phyloP scores from a whole-genome alignment of 2,888 invertebrate genomes.

The Nemurella pictetii region DNA sequence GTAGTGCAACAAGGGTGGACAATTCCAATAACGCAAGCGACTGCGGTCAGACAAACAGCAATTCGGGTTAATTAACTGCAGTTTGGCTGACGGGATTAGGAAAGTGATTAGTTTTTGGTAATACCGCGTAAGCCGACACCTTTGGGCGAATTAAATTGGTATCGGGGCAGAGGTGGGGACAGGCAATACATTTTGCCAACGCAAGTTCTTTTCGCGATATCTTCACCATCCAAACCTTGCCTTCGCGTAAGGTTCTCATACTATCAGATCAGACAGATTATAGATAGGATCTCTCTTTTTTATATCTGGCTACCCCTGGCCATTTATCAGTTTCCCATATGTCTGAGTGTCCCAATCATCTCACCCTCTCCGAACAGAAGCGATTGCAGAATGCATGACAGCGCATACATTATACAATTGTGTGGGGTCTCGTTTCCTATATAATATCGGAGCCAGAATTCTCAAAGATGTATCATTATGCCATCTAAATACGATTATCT shows the following conservation, averaged over 20 bases:
- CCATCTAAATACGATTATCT: neutral
- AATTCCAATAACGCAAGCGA: neutral
- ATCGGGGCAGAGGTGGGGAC: neutral
- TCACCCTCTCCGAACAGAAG: neutral
- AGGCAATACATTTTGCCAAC: no score
- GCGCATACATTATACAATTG: neutral
- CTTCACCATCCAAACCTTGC: no score
- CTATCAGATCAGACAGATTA: no score
- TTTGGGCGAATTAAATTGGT: neutral
- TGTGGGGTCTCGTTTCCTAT: neutral
- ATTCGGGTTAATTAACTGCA: neutral
- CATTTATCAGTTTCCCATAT: neutral
- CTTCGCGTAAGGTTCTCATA: no score
- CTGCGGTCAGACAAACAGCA: neutral
- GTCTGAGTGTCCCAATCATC: neutral
- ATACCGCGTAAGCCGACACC: neutral
- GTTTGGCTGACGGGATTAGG: neutral
- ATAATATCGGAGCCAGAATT: neutral
- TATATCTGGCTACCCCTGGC: neutral
- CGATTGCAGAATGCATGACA: neutral
- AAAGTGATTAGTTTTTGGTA: neutral
- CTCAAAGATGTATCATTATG: neutral
- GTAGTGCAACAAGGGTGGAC: neutral
- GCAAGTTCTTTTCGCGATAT: neutral
- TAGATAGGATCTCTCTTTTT: neutral